These are phyloP conservation scores for Chloropsis hardwickii DNA, from an alignment of 2,113 vertebrate species.

Conservation along the genomic window DNA sequence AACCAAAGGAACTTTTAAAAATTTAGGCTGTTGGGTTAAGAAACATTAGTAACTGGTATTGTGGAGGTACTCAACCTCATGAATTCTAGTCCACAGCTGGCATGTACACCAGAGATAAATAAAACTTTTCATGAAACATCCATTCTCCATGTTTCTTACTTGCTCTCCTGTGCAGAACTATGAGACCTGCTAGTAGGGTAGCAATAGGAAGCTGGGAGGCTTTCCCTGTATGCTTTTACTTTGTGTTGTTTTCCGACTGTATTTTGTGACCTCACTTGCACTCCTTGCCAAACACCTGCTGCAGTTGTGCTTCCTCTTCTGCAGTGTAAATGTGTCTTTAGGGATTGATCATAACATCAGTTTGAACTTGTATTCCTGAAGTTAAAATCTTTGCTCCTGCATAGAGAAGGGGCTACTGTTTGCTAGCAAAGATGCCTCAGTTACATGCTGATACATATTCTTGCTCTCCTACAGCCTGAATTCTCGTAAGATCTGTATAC, in stretches of 20 bases:
- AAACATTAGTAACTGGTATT: background rate
- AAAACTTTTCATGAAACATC: background rate
- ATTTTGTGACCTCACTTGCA: background rate
- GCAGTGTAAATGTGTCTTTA: background rate
- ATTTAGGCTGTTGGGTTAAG: background rate
- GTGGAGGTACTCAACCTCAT: background rate
- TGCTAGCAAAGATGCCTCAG: background rate
- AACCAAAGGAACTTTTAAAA: background rate
- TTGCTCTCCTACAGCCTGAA: background rate
- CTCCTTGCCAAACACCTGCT: background rate
- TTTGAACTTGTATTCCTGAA: background rate
- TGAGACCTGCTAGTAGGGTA: background rate
- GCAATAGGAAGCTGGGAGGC: accelerated
- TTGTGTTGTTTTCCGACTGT: background rate
- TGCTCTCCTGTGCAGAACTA: background rate
- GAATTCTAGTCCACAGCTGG: background rate
- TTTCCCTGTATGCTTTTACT: background rate
- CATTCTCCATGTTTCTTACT: background rate
- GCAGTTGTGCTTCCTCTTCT: background rate
- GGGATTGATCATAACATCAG: background rate
- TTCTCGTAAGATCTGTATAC: background rate
- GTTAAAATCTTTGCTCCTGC: background rate
- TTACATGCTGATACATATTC: background rate
- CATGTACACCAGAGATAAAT: background rate
- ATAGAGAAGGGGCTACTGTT: background rate